These are phyloP conservation scores for Periophthalmus modestus DNA, from an alignment of 2,113 vertebrate genomes.

Conservation along the genomic window DNA sequence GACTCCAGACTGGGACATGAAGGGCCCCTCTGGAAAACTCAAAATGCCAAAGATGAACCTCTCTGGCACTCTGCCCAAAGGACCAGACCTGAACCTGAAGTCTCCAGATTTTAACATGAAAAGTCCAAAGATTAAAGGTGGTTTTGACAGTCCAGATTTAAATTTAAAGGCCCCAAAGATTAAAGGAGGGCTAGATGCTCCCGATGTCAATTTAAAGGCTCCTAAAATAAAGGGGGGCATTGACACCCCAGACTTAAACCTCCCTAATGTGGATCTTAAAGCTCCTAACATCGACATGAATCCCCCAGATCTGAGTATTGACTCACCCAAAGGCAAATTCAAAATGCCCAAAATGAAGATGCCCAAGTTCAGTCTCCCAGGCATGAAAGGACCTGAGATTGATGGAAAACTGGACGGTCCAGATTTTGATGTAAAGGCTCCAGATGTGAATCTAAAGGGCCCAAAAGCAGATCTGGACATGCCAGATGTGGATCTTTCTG, in stretches of 20 bases:
- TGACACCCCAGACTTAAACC: not conserved
- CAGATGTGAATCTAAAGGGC: conserved; percentile 23
- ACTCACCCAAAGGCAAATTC: conserved; percentile 7
- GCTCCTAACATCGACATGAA: conserved; percentile 8
- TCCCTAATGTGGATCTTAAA: conserved; percentile 13
- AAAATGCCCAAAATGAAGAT: conserved; percentile 22
- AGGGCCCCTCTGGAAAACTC: conserved; percentile 20
- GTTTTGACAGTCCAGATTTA: conserved; percentile 34
- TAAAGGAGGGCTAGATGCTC: conserved; percentile 1
- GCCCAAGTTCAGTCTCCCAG: conserved; percentile 5
- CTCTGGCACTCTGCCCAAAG: conserved; percentile 43
- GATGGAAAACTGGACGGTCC: conserved; percentile 32
- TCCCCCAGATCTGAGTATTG: conserved; percentile 6
- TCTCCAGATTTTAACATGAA: conserved; percentile 52
- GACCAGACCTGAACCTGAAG: conserved; percentile 54
- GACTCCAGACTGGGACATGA: conserved; percentile 24
- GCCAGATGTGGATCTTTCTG: conserved; percentile 38
- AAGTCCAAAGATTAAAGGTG: conserved; percentile 50
- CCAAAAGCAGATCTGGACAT: conserved; percentile 26
- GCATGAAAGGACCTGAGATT: conserved; percentile 20
- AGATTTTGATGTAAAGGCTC: conserved; percentile 38
- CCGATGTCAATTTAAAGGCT: conserved; percentile 42
- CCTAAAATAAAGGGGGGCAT: not conserved
- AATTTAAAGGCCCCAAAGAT: conserved; percentile 13
- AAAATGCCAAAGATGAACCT: conserved; percentile 52